These are phyloP conservation scores for Ichneumoninae sp. DNA, from an alignment of 2,888 invertebrate species.

Conservation along the genomic window DNA sequence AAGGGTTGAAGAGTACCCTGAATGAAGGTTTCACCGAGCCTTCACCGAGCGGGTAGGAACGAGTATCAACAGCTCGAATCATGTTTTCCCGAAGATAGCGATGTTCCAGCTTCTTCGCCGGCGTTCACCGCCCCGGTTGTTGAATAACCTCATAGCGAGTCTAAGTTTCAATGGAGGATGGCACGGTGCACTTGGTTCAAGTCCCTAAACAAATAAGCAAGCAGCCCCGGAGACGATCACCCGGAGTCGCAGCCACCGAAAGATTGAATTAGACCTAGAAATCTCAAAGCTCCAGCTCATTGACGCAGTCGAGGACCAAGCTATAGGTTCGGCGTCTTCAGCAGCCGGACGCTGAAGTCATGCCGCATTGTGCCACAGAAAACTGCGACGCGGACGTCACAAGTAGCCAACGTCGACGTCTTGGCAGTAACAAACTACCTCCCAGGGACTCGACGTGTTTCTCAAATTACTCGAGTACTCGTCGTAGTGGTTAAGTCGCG, in stretches of 20 bases:
- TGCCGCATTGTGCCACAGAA: not conserved
- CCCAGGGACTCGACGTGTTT: slow-evolving; percentile 29
- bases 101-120: too few relatives aligned
- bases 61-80: not conserved
- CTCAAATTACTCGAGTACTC: slow-evolving; percentile 59
- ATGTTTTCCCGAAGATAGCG: not conserved
- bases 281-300: not conserved
- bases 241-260: not conserved
- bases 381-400: not conserved
- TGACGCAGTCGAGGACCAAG: not conserved
- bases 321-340: not conserved
- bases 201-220: too few relatives aligned
- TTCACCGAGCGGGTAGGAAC: not conserved
- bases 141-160: not conserved
- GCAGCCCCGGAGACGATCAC: not conserved
- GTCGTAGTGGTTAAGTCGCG: slow-evolving; percentile 60
- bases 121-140: too few relatives aligned
- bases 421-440: slow-evolving; percentile 7
- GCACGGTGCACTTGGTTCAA: not conserved
- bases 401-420: slow-evolving; percentile 26
- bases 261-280: not conserved
- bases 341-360: not conserved
- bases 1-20: too few relatives aligned
- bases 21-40: too few relatives aligned
- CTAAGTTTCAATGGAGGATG: not conserved